Conservation (phyloP, 2,888 invertebrate genomes). For the Eupithecia inturbata region DNA sequence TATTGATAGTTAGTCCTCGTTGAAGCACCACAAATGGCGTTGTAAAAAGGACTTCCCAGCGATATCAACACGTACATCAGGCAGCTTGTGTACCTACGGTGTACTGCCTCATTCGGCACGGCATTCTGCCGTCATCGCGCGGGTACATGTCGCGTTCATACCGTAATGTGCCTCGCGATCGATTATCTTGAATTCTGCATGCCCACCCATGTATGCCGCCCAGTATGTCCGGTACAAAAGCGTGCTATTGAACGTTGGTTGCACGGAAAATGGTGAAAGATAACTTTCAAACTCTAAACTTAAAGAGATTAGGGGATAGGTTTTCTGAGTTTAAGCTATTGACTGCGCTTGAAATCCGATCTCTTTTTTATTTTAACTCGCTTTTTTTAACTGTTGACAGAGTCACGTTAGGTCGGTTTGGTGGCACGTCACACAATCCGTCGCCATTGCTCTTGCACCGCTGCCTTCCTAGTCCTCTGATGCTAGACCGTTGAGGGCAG, state of each 20-base stretch:
- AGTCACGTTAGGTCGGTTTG: background rate
- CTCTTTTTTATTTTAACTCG: background rate
- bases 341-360: background rate
- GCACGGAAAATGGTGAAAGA: background rate
- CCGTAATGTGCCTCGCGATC: constrained; percentile 18
- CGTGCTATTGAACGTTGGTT: background rate
- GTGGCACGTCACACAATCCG: background rate
- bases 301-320: background rate
- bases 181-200: constrained; percentile 21
- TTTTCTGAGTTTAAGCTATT: background rate
- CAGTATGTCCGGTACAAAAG: constrained; percentile 1
- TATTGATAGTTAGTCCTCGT: background rate
- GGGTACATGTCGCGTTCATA: constrained; percentile 13
- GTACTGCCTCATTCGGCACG: constrained; percentile 9
- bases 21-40: background rate
- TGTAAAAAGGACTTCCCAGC: background rate
- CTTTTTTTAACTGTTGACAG: background rate
- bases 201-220: too few species aligned
- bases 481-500: background rate
- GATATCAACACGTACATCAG: constrained; percentile 2
- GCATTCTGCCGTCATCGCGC: constrained; percentile 13
- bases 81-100: background rate
- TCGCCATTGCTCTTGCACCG: background rate
- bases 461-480: background rate
- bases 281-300: background rate